Evolutionary conservation across 2,113 vertebrate genomes (phyloP).

Genomic region (Halcyon malimbica): DNA sequence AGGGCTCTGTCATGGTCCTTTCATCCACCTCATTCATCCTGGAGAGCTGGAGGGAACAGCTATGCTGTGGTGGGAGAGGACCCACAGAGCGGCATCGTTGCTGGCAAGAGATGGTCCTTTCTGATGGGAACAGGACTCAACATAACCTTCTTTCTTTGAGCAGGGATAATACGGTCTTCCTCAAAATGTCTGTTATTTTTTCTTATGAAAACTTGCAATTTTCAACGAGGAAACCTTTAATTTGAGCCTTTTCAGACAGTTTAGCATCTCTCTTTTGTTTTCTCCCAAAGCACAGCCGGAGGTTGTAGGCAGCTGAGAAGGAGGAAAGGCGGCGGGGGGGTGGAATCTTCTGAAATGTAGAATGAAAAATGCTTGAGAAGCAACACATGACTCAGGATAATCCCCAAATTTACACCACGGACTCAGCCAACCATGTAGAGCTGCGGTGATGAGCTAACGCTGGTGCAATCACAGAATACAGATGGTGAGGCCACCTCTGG

Average conservation of each 20-base stretch:
- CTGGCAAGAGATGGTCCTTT: neutral
- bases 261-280: neutral
- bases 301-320: neutral
- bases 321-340: neutral
- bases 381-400: neutral
- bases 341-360: neutral
- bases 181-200: neutral
- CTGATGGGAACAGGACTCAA: neutral
- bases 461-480: neutral
- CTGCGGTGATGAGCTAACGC: neutral
- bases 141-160: neutral
- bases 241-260: neutral
- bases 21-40: neutral
- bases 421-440: neutral
- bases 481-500: too few species aligned
- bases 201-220: neutral
- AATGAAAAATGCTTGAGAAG: neutral
- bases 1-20: neutral
- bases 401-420: neutral
- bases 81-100: rapidly evolving
- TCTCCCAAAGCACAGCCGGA: neutral
- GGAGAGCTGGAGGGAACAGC: neutral
- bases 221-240: neutral
- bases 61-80: neutral
- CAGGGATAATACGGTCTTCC: neutral